Conservation (phyloP, 2,113 vertebrate species). For the Gavia stellata region DNA sequence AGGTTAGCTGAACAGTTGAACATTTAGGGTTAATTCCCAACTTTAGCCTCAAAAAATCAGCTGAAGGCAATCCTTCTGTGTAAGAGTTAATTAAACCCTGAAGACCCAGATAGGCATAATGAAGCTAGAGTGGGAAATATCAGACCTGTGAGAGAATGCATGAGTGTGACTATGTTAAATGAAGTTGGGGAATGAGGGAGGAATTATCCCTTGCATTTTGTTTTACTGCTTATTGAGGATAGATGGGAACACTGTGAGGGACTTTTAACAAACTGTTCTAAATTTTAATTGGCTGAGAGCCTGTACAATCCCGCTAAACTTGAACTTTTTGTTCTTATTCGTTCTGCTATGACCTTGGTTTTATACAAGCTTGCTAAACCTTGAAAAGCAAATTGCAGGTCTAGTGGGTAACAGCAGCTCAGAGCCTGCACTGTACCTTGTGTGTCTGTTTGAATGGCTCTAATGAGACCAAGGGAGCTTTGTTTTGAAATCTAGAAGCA, state of each 20-base stretch:
- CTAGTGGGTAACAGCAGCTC: neutral
- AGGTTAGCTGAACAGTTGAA: neutral
- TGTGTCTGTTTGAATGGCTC: neutral
- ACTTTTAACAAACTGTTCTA: neutral
- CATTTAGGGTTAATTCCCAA: neutral
- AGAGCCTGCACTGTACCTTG: accelerated
- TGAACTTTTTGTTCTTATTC: neutral
- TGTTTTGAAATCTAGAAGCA: neutral
- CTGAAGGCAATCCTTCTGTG: neutral
- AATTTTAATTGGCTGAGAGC: neutral
- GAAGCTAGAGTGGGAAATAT: neutral
- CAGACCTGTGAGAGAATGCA: neutral
- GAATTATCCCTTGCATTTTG: neutral
- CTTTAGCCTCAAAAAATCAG: neutral
- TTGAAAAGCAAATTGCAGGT: neutral
- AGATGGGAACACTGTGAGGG: neutral
- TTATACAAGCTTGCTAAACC: neutral
- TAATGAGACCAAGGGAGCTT: neutral
- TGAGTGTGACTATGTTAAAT: neutral
- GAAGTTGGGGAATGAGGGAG: neutral
- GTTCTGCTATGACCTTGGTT: neutral
- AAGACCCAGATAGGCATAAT: neutral
- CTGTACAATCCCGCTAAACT: neutral
- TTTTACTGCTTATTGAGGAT: neutral
- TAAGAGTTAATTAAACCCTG: neutral